Base-by-base conservation (phyloP, 92 coral and sea anemone genomes). In the Anthopleura xanthogrammica region DNA sequence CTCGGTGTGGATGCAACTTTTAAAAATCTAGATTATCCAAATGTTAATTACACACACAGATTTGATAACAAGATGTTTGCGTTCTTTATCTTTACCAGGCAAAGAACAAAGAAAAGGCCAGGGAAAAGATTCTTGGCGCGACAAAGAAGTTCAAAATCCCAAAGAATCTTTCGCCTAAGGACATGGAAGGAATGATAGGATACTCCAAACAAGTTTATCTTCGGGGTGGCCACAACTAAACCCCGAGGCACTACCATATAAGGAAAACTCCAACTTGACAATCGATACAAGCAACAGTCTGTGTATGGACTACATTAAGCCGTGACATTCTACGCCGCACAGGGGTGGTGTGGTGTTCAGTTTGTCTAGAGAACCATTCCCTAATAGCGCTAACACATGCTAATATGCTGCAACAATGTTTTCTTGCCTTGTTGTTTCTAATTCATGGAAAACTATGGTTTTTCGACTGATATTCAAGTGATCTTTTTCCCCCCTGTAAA, bases 161-260 rank as follows among this genome's bases (percentile, higher is more conserved):
- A 8, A 43, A 24, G 20, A 79, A 85, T 54, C 83, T 85, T 41
- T 78, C 83, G 13, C 79, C 29, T 12, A 85, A 85, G 22, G 76
- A 85, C 79, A 79, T 85, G 68, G 11, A 65, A 36, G 88, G 88
- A 40, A 70, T 85, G 80, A 68, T 60, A 50, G 88, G 88, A 68
- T 85, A 77, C 75, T 40, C 50, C 13, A 79, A 85, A 19, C 88
- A 85, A 70, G 7, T 64, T 14, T 85, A 85, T 85, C 83, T 85
- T 50, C 76, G 88, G 78, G 88, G 88, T 52, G 88, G 88, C 7
- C 88, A 85, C 72, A 11, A 54, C 3, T 83, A 75, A 83, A 54
- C 52, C 56, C 70, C 46, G 56, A 23, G 6, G 16, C 29, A 68
- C 50, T 52, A 43, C 84, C 66, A 60, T 19, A 81, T 81, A 68